Evolutionary conservation across 2,113 vertebrate species (phyloP).

Genomic region (Neoarius graeffei): DNA sequence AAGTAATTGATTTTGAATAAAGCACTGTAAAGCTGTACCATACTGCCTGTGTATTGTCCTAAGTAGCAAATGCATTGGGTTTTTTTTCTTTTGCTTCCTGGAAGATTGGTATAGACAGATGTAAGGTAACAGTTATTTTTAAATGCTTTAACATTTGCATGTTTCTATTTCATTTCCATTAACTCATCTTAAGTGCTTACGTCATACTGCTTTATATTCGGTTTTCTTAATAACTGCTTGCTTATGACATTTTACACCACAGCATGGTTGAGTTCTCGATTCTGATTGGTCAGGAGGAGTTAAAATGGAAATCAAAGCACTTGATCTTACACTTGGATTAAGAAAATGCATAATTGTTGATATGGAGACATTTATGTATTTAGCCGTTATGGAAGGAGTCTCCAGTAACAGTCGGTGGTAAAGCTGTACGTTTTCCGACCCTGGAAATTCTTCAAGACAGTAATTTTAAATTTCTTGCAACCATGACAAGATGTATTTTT

Average conservation of each 20-base stretch:
- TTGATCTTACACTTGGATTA: neutral
- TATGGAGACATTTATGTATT: neutral
- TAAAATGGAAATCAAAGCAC: neutral
- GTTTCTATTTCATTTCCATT: neutral
- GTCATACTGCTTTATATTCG: neutral
- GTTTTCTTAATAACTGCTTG: neutral
- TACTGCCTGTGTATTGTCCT: neutral
- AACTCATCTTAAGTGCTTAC: neutral
- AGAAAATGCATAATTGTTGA: no score
- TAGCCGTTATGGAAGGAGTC: neutral
- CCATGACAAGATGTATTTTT: neutral
- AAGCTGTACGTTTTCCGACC: neutral
- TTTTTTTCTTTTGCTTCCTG: slow-evolving; percentile 62
- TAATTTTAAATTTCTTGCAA: neutral
- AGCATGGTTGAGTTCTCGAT: neutral
- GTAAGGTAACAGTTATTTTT: slow-evolving; percentile 67
- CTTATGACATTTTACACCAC: neutral
- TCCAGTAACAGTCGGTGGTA: neutral
- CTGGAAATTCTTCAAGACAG: neutral
- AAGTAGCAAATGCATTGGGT: slow-evolving; percentile 46
- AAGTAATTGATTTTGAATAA: neutral
- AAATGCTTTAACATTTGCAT: neutral
- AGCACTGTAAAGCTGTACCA: neutral
- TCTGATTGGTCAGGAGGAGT: neutral
- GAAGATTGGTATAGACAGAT: slow-evolving; percentile 72